These are phyloP conservation scores for Priocnemis perturbator DNA, from an alignment of 2,888 invertebrate species.

Conservation along the genomic window DNA sequence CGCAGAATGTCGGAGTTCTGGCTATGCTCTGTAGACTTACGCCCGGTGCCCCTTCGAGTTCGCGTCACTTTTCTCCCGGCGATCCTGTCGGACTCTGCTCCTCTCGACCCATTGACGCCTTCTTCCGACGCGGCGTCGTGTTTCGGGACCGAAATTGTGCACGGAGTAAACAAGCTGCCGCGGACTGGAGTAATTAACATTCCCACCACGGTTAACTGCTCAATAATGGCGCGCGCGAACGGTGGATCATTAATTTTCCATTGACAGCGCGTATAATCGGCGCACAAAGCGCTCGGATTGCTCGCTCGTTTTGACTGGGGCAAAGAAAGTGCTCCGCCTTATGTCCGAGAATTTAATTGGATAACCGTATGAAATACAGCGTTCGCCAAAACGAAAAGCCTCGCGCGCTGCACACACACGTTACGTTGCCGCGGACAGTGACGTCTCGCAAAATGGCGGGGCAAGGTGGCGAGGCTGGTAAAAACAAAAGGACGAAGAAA, in stretches of 20 bases:
- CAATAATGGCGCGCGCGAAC: too few species aligned
- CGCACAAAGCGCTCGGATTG: too few species aligned
- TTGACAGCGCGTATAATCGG: too few species aligned
- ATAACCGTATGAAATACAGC: not conserved
- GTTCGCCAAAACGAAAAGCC: not conserved
- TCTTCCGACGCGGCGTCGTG: not conserved
- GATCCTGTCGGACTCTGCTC: too few species aligned
- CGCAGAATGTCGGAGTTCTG: not conserved
- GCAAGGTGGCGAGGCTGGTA: slow-evolving; percentile 37
- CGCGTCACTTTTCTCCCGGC: too few species aligned
- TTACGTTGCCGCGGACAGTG: slow-evolving; percentile 32
- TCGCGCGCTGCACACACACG: slow-evolving; percentile 6
- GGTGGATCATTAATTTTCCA: too few species aligned
- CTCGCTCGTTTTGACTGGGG: too few species aligned
- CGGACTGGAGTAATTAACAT: too few species aligned
- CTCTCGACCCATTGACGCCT: too few species aligned
- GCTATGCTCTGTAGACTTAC: not conserved
- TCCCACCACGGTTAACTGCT: too few species aligned
- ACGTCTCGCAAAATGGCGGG: slow-evolving; percentile 48
- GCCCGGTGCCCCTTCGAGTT: not conserved
- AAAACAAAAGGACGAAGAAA: slow-evolving; percentile 64
- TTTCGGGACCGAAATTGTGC: too few species aligned
- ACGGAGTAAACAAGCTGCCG: too few species aligned
- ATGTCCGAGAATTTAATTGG: slow-evolving; percentile 3
- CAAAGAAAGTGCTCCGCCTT: not conserved